Conservation (phyloP, 2,888 invertebrate species). For the Eristalis tenax region DNA sequence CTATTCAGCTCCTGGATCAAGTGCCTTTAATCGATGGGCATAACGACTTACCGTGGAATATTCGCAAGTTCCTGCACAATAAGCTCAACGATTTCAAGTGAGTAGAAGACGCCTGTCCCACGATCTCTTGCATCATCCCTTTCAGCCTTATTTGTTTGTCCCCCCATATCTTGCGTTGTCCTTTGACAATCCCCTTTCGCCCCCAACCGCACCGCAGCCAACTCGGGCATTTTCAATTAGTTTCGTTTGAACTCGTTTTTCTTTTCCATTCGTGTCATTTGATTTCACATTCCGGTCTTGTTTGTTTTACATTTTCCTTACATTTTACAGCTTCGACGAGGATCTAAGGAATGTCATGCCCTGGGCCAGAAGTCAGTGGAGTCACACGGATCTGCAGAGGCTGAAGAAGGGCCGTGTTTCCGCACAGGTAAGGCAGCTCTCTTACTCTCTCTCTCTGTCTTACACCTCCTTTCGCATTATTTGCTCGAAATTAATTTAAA, state of each 20-base stretch:
- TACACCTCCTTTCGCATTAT: not conserved
- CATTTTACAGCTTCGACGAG: slow-evolving; percentile 84
- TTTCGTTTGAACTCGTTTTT: slow-evolving; percentile 56
- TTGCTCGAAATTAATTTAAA: slow-evolving; percentile 49
- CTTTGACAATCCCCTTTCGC: not conserved
- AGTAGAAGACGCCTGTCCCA: slow-evolving; percentile 71
- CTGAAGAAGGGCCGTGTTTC: slow-evolving; percentile 88
- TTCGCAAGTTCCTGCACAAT: slow-evolving; percentile 94
- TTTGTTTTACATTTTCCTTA: slow-evolving; percentile 56
- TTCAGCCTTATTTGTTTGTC: slow-evolving; percentile 1
- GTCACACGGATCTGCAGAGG: slow-evolving; percentile 89
- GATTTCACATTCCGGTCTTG: slow-evolving; percentile 55
- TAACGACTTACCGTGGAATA: slow-evolving; percentile 95
- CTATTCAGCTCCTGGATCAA: slow-evolving; percentile 88
- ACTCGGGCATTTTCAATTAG: slow-evolving; percentile 56
- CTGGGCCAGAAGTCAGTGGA: slow-evolving; percentile 89
- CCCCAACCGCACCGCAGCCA: slow-evolving; percentile 20
- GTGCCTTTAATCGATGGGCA: slow-evolving; percentile 92
- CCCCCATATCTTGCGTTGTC: not conserved
- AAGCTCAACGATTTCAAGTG: slow-evolving; percentile 91
- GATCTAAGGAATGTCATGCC: slow-evolving; percentile 86
- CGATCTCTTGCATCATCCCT: no score
- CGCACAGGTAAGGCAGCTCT: slow-evolving; percentile 85
- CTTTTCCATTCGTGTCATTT: slow-evolving; percentile 51
- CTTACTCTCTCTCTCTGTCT: not conserved